Evolutionary conservation across 2,888 invertebrate genomes (phyloP).

Genomic region (Drosophila macrospina): DNA sequence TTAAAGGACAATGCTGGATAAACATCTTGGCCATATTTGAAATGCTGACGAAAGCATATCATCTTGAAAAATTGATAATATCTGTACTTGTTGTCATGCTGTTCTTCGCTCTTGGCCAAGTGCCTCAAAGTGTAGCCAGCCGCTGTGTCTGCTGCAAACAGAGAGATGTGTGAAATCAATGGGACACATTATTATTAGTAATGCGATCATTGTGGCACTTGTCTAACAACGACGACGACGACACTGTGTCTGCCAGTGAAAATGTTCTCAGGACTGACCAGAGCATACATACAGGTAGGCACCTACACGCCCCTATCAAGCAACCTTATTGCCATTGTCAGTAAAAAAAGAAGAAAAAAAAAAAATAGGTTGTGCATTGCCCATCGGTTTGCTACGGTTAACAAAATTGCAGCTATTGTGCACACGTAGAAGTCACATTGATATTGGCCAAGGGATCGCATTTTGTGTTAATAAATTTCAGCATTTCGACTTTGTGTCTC

Average conservation of each 20-base stretch:
- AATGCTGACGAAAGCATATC: slow-evolving; percentile 50
- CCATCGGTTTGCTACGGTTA: slow-evolving; percentile 58
- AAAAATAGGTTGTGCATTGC: slow-evolving; percentile 52
- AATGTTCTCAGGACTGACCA: slow-evolving; percentile 77
- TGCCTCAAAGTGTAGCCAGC: slow-evolving; percentile 41
- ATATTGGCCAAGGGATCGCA: slow-evolving; percentile 54
- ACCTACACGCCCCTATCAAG: slow-evolving; percentile 85
- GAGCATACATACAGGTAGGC: slow-evolving; percentile 67
- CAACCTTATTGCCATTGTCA: slow-evolving; percentile 80
- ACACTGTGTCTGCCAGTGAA: slow-evolving; percentile 72
- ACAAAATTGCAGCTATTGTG: slow-evolving; percentile 70
- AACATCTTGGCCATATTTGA: slow-evolving; percentile 29
- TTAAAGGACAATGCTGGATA: slow-evolving; percentile 51
- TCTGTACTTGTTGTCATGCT: slow-evolving; percentile 47
- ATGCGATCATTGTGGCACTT: slow-evolving; percentile 68
- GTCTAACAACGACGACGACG: slow-evolving; percentile 46
- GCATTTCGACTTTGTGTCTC: slow-evolving; percentile 72
- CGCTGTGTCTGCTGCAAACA: slow-evolving; percentile 56
- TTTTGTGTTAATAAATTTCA: slow-evolving; percentile 61
- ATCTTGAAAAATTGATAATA: slow-evolving; percentile 58
- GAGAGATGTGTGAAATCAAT: slow-evolving; percentile 53
- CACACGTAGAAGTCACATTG: slow-evolving; percentile 63
- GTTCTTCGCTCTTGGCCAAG: slow-evolving; percentile 31
- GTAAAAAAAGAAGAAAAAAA: neutral
- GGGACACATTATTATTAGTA: slow-evolving; percentile 61